Base-by-base conservation (phyloP, 2,797 vertebrate species). In the Clarias laeviceps region DNA sequence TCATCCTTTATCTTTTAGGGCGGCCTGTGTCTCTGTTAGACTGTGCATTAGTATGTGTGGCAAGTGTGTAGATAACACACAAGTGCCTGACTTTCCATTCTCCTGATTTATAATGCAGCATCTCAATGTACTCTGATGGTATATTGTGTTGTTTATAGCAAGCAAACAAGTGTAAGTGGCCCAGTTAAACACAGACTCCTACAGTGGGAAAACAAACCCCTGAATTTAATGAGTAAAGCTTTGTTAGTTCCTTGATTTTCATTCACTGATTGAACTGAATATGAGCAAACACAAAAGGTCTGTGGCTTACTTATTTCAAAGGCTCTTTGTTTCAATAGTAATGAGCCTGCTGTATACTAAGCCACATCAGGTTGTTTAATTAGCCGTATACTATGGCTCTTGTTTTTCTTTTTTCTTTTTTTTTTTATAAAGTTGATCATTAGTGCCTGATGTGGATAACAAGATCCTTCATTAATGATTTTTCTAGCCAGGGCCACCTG, bases 61-160 rank as follows among this genome's bases (percentile, higher is more conserved):
- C 80, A 81, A 81, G 79, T 81, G 79, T 81, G 62, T 61, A 70
- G 70, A 62, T 82, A 81, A 62, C 34, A 64, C 66, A 14, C 2
- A 70, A 80, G 85, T 90, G 88, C 90, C 92, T 89, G 88, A 88
- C 90, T 85, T 87, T 90, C 86, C 89, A 50, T 89, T 78, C 80
- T 87, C 69, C 86, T 72, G 89, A 80, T 91, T 91, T 90, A 90
- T 89, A 90, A 76, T 82, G 17, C 69, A 84, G 84, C 91, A 88
- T 87, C 89, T 86, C 82, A 68, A 88, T 88, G 90, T 85, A 83
- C 89, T 85, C 80, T 80, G 87, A 85, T 84, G 37, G 84, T 72
- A 88, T 56, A 11, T 56, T 73, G 27, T 90, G 89, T 90, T 91
- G 90, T 93, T 92, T 91, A 91, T 89, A 88, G 89, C 90, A 91